Base-by-base conservation (phyloP, 2,113 vertebrate species). In the Rhea americana region DNA sequence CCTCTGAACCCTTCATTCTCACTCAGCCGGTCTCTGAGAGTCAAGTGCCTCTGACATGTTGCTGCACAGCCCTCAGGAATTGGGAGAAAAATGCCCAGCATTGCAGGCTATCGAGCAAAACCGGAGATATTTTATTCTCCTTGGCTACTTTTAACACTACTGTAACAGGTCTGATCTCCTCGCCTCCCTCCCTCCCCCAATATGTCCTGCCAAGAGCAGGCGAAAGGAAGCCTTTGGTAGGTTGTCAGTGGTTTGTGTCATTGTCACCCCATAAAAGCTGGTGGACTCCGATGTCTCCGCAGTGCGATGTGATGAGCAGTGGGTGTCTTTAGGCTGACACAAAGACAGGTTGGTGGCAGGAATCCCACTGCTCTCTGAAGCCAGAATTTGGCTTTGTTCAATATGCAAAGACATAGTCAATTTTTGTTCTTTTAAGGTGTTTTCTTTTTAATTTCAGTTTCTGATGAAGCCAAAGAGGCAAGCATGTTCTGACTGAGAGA, bases 191-290 rank as follows among this genome's bases (percentile, higher is more conserved):
- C 70, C 58, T 79, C 62, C 89, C 58, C 77, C 77, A 88, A 20
- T 16, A 17, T 17, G 28, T 32, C 28, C 55, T 58, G 73, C 51
- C 63, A 65, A 1, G 2, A 76, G 62, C 48, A 92, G 65, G 74
- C 70, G 89, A 58, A 84, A 87, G 56, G 85, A 56, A 66, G 43
- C 50, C 48, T 90, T 94, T 65, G 35, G 43, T 79, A n/a, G 35
- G 82, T 87, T 96, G 91, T 93, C 91, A 94, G 66, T 94, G 91
- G 84, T 96, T 96, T 96, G 74, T 94, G 93, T 96, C 93, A 84
- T 66, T 94, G 91, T 94, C 96, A 96, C 95, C 89, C 81, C 91
- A 92, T 96, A 95, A 96, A 96, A 95, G 84, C 86, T 79, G 62
- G 85, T 82, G 89, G 74, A 75, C 91, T 93, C 37, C 82, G 93